Evolutionary conservation across 1,140 invertebrate genomes (phyloP).

Genomic region (Drosophila kepulauana): DNA sequence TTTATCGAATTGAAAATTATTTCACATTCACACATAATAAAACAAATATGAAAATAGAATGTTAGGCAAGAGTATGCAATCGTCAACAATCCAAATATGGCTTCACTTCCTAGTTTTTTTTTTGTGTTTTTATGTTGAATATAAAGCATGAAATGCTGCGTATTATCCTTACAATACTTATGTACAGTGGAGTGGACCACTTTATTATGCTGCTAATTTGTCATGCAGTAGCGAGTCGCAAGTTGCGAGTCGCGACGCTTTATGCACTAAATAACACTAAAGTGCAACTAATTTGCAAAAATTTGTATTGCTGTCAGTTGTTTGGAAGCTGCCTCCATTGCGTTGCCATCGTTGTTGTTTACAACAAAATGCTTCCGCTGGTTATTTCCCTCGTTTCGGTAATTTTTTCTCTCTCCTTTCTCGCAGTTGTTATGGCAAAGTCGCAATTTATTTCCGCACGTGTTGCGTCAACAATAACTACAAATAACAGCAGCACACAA

Average conservation of each 20-base stretch:
- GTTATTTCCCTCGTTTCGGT: constrained; percentile 23
- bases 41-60: too few relatives aligned
- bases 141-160: constrained; percentile 38
- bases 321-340: constrained; percentile 24
- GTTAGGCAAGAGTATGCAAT: background rate
- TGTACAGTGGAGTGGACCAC: constrained; percentile 37
- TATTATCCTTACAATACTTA: constrained; percentile 35
- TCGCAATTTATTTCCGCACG: constrained; percentile 58
- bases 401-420: constrained; percentile 1
- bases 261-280: constrained; percentile 70
- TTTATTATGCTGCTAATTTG: constrained; percentile 74
- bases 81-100: too few relatives aligned
- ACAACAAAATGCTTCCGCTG: constrained; percentile 27
- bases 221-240: constrained; percentile 55
- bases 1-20: too few relatives aligned
- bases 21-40: too few relatives aligned
- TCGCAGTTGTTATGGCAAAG: constrained; percentile 33
- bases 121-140: constrained; percentile 13
- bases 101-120: background rate
- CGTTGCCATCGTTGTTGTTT: constrained; percentile 38
- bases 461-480: constrained; percentile 52
- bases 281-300: constrained; percentile 77
- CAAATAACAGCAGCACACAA: constrained; percentile 5
- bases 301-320: constrained; percentile 54
- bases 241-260: constrained; percentile 54